A percentile compares a stretch with the other conserved stretches of the same genome.
Evolutionary conservation across 2,888 invertebrate genomes (phyloP).

Genomic region (Andrena haemorrhoa): DNA sequence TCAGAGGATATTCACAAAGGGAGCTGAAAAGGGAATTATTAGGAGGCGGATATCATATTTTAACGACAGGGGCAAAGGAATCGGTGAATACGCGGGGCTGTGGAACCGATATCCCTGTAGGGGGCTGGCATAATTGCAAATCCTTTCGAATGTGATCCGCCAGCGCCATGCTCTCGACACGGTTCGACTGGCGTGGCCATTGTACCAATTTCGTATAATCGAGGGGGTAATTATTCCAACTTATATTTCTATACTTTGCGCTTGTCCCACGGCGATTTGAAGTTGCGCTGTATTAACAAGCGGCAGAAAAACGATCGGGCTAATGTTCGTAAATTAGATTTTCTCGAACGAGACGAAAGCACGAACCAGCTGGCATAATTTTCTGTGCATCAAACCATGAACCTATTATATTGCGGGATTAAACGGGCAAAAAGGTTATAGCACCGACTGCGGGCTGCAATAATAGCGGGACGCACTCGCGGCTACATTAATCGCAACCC

Average conservation of each 20-base stretch:
- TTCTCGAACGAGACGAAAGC: not conserved
- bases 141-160: slow-evolving; percentile 64
- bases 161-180: slow-evolving; percentile 48
- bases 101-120: slow-evolving; percentile 58
- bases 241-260: slow-evolving; percentile 3
- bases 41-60: slow-evolving; percentile 59
- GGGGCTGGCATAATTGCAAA: slow-evolving; percentile 69
- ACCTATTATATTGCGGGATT: slow-evolving; percentile 8
- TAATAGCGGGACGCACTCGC: slow-evolving; percentile 12
- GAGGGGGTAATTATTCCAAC: slow-evolving; percentile 1
- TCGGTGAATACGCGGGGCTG: slow-evolving; percentile 48
- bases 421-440: slow-evolving; percentile 3
- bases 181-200: slow-evolving; percentile 29
- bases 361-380: not conserved
- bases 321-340: not conserved
- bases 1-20: slow-evolving; percentile 51
- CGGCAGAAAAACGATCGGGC: not conserved
- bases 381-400: not conserved
- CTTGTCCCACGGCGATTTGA: not conserved
- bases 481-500: slow-evolving; percentile 15
- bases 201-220: slow-evolving; percentile 41
- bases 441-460: not conserved
- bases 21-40: slow-evolving; percentile 53
- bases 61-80: slow-evolving; percentile 35
- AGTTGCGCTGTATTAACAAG: not conserved